Evolutionary conservation across 2,888 invertebrate species (phyloP), one percentile per base, ranked within the genome.

Genomic region (Mesodorylaimus sp.): DNA sequence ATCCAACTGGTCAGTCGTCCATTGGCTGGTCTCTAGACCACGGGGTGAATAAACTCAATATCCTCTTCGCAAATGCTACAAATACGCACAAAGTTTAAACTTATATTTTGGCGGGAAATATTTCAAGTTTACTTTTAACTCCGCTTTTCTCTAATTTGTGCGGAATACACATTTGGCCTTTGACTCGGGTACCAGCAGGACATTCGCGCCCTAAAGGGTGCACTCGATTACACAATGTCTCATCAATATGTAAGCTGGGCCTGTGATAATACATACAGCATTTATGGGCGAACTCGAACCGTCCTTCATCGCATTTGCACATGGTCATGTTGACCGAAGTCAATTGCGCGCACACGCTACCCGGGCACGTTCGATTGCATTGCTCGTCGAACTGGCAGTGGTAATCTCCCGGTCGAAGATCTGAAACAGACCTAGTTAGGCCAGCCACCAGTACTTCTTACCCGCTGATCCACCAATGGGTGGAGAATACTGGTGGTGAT

Each of bases 321-420:
- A 43, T 27, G 5, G 24, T 43, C 3, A 43, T 26, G 10, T 43
- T 43, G 10, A 19, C 25, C 21, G 24, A 7, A 5, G 5, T 24
- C 7, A 26, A 10, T 10, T n/a, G 7, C 5, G 13, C 3, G 19
- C 44, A 43, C 7, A 26, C 26, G 21, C 26, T 43, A 7, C 3
- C 5, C 10, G 7, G 5, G 21, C 5, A 7, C 44, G 44, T 43
- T 43, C 27, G 24, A 27, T 43, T 43, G 44, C 44, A 43, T 43
- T 43, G 44, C 19, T 43, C 44, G 27, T 43, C 44, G 44, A 26
- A 43, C 19, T 43, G 24, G 44, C 44, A 43, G 19, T 43, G 24
- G 25, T 16, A 24, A 26, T 43, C 44, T 5, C 27, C 44, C 7
- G 27, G 27, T 43, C 27, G 24, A 25, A 43, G 19, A 43, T 39